Base-by-base conservation (phyloP, 1,140 invertebrate species). In the Leptopilina boulardi region DNA sequence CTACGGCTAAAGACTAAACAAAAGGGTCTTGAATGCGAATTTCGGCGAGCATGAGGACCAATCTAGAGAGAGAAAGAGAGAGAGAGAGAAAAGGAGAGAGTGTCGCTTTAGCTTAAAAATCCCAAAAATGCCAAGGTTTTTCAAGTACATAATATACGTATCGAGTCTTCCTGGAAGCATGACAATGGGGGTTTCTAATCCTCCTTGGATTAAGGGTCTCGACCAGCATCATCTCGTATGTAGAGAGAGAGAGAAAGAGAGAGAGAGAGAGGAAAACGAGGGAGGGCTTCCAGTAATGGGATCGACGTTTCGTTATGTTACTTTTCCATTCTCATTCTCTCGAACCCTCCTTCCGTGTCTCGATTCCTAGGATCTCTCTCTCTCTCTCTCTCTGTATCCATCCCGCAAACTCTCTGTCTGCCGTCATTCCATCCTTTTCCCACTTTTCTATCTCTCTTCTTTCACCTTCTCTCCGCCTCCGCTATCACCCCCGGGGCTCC, bases 251-350 rank as follows among this genome's bases (percentile, higher is more conserved):
- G 70, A 47, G n/a, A 34, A n/a, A 30, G 73, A 26, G 21, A 73
- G 26, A 59, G 71, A 47, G 59, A 74, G 74, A 77, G 76, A 38
- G 34, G 34, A 81, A 72, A 73, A 76, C 23, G 77, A 82, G 79
- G 79, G 82, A 84, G 83, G 86, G 84, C 84, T 81, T 74, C 85
- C 85, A 88, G 88, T 91, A 91, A 91, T 90, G 87, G 88, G 89
- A 91, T 91, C 89, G 89, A 90, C 89, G 88, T 91, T 91, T 91
- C 89, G 90, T 91, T 91, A 90, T 89, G 90, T 91, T 90, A 89
- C 89, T 91, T 91, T 91, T 91, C 90, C 88, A 89, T 89, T 89
- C 89, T 88, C 89, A 89, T 89, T 84, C 87, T 84, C 87, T 88
- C 80, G 71, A 38, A 42, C 71, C 73, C 81, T 81, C 75, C 76